Base-by-base conservation (phyloP, 2,888 invertebrate species). In the Hypomecis atomaria region DNA sequence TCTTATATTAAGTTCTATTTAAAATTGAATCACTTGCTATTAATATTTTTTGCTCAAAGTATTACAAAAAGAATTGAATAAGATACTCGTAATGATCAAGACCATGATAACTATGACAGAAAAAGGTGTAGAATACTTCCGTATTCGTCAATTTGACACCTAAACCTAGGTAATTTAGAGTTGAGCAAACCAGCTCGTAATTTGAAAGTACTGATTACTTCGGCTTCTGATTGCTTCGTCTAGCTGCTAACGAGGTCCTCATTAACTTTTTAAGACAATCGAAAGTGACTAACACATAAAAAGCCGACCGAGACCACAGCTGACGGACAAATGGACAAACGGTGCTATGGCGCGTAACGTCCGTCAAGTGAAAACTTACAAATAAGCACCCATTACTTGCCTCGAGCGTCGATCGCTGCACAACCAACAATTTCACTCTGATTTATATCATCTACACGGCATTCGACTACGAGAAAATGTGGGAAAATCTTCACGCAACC, bases 401-500 rank as follows among this genome's bases (percentile, higher is more conserved):
- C 90, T 77, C 83, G 81, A 86, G 90, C 90, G 82, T 76, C 78
- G 78, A 79, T 62, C 68, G 76, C 75, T 67, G 73, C 82, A n/a
- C n/a, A 87, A 85, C 86, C 83, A 81, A 83, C 86, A 90, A 92
- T 92, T 89, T 90, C 86, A 82, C 84, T 85, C 90, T 90, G 91
- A 92, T 92, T 87, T 90, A 90, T 92, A 92, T 90, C 86, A 92
- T 92, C 90, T 79, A 77, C 73, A 73, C 77, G 73, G 69, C 81
- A 82, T 82, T 79, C 81, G 77, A 79, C 82, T 75, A 74, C 82
- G 83, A 91, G 92, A 92, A 92, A 92, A 92, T 90, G 90, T 90
- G 90, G 88, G 90, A 90, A 91, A 84, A 90, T 91, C 90, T 92
- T 90, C 90, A 90, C 78, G 76, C 83, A 81, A 84, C 84, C 84